Base-by-base conservation (phyloP, 2,797 vertebrate genomes). In the Bryconaethiops microstoma region DNA sequence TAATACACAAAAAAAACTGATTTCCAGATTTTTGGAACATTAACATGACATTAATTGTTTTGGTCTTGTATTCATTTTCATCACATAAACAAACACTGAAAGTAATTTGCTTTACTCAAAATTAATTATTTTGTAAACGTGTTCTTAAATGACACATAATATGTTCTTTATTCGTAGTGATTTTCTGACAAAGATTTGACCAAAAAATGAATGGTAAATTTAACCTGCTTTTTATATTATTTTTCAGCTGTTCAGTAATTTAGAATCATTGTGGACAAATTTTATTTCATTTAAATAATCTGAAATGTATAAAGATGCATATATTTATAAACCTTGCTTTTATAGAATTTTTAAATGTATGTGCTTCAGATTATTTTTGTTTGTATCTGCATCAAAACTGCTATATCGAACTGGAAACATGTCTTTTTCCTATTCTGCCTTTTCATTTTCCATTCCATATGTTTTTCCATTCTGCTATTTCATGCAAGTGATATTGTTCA, bases 381-480 rank as follows among this genome's bases (percentile, higher is more conserved):
- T 9, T 10, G 42, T 45, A 45, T 45, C 10, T 45, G 42, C 42
- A 45, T 45, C 42, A 45, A 63, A 64, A 17, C 2, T 17, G 29
- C 14, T 64, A 17, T 17, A 17, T 7, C 17, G 8, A 35, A 64
- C 4, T 8, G 13, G 17, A 16, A 63, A 63, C 25, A 62, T 42
- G 8, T 45, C 7, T 69, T 21, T 63, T 67, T 75, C 23, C n/a
- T 35, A 35, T 35, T 35, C 35, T 35, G 2, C 35, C 35, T 35
- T 35, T 35, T 35, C 35, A 35, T 35, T 35, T 35, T 35, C 35
- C 2, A 35, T 35, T 35, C 35, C 35, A 63, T 6, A 35, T 45
- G 0, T 69, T 21, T 63, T 72, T 75, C 39, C 23, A 52, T 79
- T 84, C 7, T 72, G 59, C 45, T 54, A 79, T 77, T 73, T 75